Conservation (phyloP, 2,797 vertebrate species). For the Anguilla obscura region DNA sequence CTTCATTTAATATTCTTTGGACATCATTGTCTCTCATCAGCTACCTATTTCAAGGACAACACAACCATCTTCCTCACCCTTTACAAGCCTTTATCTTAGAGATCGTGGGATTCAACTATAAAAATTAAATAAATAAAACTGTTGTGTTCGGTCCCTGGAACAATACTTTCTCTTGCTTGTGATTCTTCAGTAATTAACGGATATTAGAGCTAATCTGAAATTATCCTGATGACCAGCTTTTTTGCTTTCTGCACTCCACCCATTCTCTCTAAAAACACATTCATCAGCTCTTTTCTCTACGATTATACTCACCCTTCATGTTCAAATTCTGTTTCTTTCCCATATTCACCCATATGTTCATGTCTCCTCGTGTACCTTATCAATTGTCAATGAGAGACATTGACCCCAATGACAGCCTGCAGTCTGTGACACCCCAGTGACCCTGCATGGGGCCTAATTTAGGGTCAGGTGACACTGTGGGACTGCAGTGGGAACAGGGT, state of each 20-base stretch:
- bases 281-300: not conserved
- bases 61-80: not conserved
- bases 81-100: not conserved
- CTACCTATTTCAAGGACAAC: not conserved
- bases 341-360: not conserved
- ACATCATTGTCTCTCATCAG: not conserved
- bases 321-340: not conserved
- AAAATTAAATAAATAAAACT: not conserved
- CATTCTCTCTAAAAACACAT: not conserved
- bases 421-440: not conserved
- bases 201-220: constrained; percentile 77
- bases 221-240: constrained; percentile 70
- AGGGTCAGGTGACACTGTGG: too few species aligned
- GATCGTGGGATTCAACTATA: not conserved
- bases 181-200: constrained; percentile 80
- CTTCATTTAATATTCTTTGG: constrained; percentile 14
- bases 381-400: not conserved
- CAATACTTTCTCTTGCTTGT: constrained; percentile 46
- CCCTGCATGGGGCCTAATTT: not conserved
- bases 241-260: constrained; percentile 69
- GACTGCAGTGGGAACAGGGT: too few species aligned
- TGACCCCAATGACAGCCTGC: not conserved
- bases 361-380: not conserved
- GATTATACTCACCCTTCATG: not conserved
- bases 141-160: not conserved